Evolutionary conservation across 2,797 vertebrate species (phyloP).

Genomic region (Rhodeus uyekii): DNA sequence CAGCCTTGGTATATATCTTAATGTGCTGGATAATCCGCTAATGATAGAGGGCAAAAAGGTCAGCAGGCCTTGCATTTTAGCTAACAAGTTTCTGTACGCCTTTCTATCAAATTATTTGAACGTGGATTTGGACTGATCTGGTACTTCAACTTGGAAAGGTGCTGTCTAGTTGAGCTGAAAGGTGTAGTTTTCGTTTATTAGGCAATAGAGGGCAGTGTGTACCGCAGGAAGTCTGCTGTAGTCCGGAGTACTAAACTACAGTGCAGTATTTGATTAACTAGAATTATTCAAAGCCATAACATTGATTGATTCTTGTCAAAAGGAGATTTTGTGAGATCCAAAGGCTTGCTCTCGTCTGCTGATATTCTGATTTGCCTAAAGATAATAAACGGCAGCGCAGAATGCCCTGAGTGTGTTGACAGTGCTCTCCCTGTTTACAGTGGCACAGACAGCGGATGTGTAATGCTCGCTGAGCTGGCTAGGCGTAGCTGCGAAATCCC

Average conservation of each 20-base stretch:
- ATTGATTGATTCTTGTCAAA: not conserved
- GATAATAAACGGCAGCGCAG: not conserved
- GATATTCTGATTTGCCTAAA: not conserved
- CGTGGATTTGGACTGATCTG: not conserved
- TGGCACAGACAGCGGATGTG: slow-evolving; percentile 61
- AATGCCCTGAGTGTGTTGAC: slow-evolving; percentile 37
- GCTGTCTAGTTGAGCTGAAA: not conserved
- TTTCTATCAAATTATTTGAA: no score
- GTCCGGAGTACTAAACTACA: no score
- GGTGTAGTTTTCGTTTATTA: not conserved
- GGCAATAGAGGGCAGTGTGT: slow-evolving; percentile 51
- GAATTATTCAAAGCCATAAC: not conserved
- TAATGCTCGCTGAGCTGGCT: slow-evolving; percentile 60
- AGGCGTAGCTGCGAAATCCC: slow-evolving; percentile 38
- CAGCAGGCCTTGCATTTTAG: not conserved
- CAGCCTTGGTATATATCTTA: not conserved
- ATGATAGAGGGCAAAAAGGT: not conserved
- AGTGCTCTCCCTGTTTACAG: slow-evolving; percentile 51
- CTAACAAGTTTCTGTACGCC: not conserved
- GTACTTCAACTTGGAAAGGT: not conserved
- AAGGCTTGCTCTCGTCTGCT: not conserved
- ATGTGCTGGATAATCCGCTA: not conserved
- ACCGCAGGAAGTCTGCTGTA: not conserved
- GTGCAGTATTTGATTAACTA: not conserved
- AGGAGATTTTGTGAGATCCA: not conserved